A percentile compares a stretch with the other conserved stretches of the same genome.
phyloP scores from a whole-genome alignment of 2,797 vertebrate species.

The Poeciliopsis presidionis region DNA sequence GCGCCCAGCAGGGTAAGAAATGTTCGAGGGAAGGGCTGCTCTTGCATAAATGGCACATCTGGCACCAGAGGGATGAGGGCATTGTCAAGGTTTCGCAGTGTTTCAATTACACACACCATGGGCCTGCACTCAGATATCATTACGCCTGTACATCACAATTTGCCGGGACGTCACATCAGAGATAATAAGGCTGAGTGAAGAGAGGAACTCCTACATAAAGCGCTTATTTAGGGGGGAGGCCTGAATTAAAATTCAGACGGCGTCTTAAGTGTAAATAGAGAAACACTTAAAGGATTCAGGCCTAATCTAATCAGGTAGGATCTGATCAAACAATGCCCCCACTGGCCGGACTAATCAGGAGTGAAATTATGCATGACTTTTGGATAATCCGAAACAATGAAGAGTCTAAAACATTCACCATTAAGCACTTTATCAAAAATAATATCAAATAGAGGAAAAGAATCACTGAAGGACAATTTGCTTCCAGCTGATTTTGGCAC shows the following conservation, averaged over 20 bases:
- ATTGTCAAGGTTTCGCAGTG: slow-evolving; percentile 47
- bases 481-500: slow-evolving; percentile 40
- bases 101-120: slow-evolving; percentile 74
- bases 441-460: slow-evolving; percentile 8
- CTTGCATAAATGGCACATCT: slow-evolving; percentile 65
- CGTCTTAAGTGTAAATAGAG: slow-evolving; percentile 13
- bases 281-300: slow-evolving; percentile 12
- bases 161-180: slow-evolving; percentile 53
- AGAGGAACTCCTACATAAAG: neutral
- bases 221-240: neutral
- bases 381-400: slow-evolving; percentile 1
- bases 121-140: slow-evolving; percentile 59
- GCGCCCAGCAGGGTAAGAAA: slow-evolving; percentile 53
- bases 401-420: slow-evolving; percentile 1
- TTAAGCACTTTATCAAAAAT: slow-evolving; percentile 20
- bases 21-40: slow-evolving; percentile 44
- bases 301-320: slow-evolving; percentile 30
- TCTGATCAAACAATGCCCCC: neutral
- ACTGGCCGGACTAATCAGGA: slow-evolving; percentile 2
- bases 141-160: slow-evolving; percentile 63
- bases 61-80: slow-evolving; percentile 30
- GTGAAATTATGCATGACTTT: slow-evolving; percentile 16
- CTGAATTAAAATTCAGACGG: slow-evolving; percentile 11
- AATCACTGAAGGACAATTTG: slow-evolving; percentile 28
- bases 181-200: slow-evolving; percentile 36